Evolutionary conservation across 1,140 invertebrate species (phyloP).

Genomic region (Charaxes varanes): DNA sequence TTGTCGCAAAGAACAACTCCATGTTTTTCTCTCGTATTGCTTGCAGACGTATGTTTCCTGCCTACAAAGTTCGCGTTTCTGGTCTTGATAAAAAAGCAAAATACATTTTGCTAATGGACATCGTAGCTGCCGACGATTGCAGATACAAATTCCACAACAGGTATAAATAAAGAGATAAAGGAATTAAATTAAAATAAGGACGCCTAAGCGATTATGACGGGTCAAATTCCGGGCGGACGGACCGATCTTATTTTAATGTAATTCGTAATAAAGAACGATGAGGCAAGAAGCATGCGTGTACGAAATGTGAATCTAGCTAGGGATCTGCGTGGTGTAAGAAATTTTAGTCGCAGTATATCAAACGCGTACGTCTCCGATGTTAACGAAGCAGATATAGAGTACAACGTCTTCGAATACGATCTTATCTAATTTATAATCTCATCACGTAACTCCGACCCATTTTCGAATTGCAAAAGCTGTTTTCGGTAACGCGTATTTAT

Average conservation of each 20-base stretch:
- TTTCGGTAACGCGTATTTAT: constrained; percentile 18
- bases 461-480: constrained; percentile 19
- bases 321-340: constrained; percentile 43
- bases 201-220: constrained; percentile 28
- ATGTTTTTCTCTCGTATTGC: constrained; percentile 75
- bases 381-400: constrained; percentile 21
- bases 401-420: constrained; percentile 9
- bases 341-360: constrained; percentile 5
- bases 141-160: constrained; percentile 97
- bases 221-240: constrained; percentile 17
- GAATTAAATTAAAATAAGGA: constrained; percentile 72
- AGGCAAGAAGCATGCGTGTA: constrained; percentile 79
- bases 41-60: constrained; percentile 93
- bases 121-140: constrained; percentile 93
- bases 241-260: constrained; percentile 66
- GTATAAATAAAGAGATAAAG: constrained; percentile 72
- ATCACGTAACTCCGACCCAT: constrained; percentile 23
- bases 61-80: constrained; percentile 92
- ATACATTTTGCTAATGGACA: constrained; percentile 96
- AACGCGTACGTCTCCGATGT: constrained; percentile 8
- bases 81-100: constrained; percentile 95
- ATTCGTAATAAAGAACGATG: constrained; percentile 54
- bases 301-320: constrained; percentile 41
- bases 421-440: constrained; percentile 20
- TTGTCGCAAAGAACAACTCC: constrained; percentile 76